Conservation (phyloP, 30 jellyfish, hydroid and myxozoan species). For the Aurelia sp. region DNA sequence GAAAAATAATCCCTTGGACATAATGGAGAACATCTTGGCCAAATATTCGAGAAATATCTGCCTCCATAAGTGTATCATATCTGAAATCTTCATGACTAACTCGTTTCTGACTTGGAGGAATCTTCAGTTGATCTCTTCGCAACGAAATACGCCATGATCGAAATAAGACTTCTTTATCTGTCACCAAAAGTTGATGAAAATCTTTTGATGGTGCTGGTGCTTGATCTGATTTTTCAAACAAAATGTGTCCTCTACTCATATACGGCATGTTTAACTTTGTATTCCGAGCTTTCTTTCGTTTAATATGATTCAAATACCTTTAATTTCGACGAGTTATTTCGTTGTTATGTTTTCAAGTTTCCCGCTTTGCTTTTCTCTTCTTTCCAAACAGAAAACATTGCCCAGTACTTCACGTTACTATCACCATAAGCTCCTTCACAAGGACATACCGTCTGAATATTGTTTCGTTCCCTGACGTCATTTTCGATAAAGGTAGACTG, state of each 20-base stretch:
- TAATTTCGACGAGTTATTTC: not conserved
- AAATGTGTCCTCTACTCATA: slow-evolving; percentile 67
- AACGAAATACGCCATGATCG: slow-evolving; percentile 90
- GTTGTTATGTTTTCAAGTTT: slow-evolving; percentile 61
- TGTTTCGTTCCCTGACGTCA: too few species aligned
- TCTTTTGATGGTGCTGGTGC: slow-evolving; percentile 96
- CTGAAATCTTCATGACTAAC: slow-evolving; percentile 79
- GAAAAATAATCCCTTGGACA: slow-evolving; percentile 72
- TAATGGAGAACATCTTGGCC: slow-evolving; percentile 69
- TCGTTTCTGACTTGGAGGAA: slow-evolving; percentile 88
- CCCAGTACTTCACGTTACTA: too few species aligned
- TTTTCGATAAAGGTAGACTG: too few species aligned
- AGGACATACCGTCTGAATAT: too few species aligned
- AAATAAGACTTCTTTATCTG: slow-evolving; percentile 81
- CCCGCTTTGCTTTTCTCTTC: slow-evolving; percentile 51
- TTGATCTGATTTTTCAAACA: slow-evolving; percentile 89
- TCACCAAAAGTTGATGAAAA: slow-evolving; percentile 87
- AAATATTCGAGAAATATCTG: slow-evolving; percentile 80
- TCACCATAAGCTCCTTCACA: too few species aligned
- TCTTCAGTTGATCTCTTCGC: slow-evolving; percentile 75
- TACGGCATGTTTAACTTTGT: slow-evolving; percentile 62
- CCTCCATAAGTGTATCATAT: slow-evolving; percentile 69
- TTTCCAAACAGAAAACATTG: not conserved
- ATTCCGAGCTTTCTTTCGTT: not conserved
- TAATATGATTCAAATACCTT: too few species aligned